Evolutionary conservation across 1,140 invertebrate species (phyloP), one percentile per base, ranked within the genome.

Genomic region (Idris sp.): DNA sequence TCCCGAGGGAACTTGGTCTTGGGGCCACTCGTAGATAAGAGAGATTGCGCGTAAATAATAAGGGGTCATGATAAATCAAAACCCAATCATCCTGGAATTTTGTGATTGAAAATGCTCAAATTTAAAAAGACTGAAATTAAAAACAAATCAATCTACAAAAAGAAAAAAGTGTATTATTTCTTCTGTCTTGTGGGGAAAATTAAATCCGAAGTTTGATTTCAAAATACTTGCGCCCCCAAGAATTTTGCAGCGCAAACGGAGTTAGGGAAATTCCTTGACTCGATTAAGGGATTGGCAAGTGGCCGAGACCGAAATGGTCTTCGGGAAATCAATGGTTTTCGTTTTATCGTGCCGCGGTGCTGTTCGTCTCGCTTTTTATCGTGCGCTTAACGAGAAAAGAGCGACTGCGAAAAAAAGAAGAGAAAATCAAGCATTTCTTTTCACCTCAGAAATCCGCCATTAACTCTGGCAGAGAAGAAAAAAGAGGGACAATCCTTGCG

Each of bases 291-390:
- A 71, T 61, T 65, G 51, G 59, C 4, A 76, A 71, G 40, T 44
- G 58, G 33, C 22, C 28, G 26, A 25, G 48, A 41, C 40, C 59
- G n/a, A 26, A 53, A 48, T 46, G 33, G 69, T 54, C 62, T 48
- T 31, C 25, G 51, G 58, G 22, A 71, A 76, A 76, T 76, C 74
- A 54, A 71, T 76, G 53, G 28, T 76, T 76, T 76, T 75, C 65
- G 22, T 54, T 61, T 59, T 65, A 54, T 26, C 40, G 41, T 40
- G 36, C 44, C n/a, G n/a, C n/a, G n/a, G n/a, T n/a, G n/a, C n/a
- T 33, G 33, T 62, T 69, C 38, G 36, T 64, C 35, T 62, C 36
- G 11, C 22, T 62, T 61, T 62, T 71, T 54, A 46, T 59, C 35
- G 41, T 6, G 28, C 25, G 26, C 28, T 43, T 26, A 30, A 36